Evolutionary conservation across 2,113 vertebrate species (phyloP).

Genomic region (Natator depressus): DNA sequence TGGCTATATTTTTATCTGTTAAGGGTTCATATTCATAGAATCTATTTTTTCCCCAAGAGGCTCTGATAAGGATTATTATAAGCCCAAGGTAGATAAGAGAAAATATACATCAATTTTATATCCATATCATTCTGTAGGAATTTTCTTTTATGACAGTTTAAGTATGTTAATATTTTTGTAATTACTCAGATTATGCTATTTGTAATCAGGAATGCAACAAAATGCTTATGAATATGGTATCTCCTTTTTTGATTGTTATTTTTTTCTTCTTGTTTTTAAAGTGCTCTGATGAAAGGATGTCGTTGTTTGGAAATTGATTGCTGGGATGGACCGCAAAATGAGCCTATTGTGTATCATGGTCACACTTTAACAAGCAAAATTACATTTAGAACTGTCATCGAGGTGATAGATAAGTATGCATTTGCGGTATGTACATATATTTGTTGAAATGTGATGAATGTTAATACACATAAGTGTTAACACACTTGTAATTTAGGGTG

Average conservation of each 20-base stretch:
- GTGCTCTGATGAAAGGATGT: slow-evolving; percentile 88
- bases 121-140: not conserved
- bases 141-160: not conserved
- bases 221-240: not conserved
- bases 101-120: not conserved
- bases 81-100: not conserved
- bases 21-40: not conserved
- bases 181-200: not conserved
- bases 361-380: slow-evolving; percentile 89
- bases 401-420: slow-evolving; percentile 83
- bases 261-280: slow-evolving; percentile 59
- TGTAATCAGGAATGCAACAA: not conserved
- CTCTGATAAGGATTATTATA: not conserved
- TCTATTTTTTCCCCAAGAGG: not conserved
- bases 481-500: not conserved
- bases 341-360: slow-evolving; percentile 90
- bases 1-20: accelerated
- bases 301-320: slow-evolving; percentile 93
- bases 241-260: not conserved
- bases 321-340: slow-evolving; percentile 85
- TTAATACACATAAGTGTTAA: not conserved
- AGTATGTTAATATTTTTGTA: not conserved
- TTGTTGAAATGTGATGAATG: not conserved
- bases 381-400: slow-evolving; percentile 84
- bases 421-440: slow-evolving; percentile 81